Percentiles rank a stretch among this genome's conserved stretches.
phyloP scores from a whole-genome alignment of 2,888 invertebrate species.

The Andrena marginata region DNA sequence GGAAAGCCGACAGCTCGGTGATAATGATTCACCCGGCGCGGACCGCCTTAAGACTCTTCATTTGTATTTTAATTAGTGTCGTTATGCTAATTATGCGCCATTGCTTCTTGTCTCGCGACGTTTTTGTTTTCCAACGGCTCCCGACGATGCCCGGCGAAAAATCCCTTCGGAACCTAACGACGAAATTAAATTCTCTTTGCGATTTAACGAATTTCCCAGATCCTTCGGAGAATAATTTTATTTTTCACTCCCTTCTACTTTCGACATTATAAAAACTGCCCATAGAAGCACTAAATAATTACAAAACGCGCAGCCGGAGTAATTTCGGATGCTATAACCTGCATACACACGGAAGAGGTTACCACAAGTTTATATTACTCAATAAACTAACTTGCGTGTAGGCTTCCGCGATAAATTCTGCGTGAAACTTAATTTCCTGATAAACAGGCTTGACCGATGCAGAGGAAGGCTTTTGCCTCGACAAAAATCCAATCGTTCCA shows the following conservation, averaged over 20 bases:
- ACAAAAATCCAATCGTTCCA: conserved; percentile 54
- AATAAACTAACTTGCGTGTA: no score
- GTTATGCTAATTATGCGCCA: conserved; percentile 87
- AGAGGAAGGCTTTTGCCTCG: conserved; percentile 8
- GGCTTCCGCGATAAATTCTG: background rate
- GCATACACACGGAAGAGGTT: no score
- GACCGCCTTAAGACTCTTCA: conserved; percentile 89
- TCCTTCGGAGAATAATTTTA: background rate
- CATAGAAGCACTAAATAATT: no score
- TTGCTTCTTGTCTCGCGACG: conserved; percentile 80
- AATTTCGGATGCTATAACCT: no score
- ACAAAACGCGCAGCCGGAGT: background rate
- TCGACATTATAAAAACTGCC: no score
- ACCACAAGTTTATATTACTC: no score
- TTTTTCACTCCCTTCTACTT: no score
- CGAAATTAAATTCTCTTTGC: conserved; percentile 18
- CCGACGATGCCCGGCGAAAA: conserved; percentile 43
- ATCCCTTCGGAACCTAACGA: conserved; percentile 17
- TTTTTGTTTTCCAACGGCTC: conserved; percentile 72
- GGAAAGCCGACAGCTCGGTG: conserved; percentile 76
- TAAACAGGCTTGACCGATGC: background rate
- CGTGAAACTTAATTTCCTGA: background rate
- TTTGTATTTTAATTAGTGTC: conserved; percentile 91
- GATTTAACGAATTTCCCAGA: background rate
- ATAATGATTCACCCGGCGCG: conserved; percentile 84